These are phyloP conservation scores for Plodia interpunctella DNA, from an alignment of 1,140 invertebrate genomes.

Conservation along the genomic window DNA sequence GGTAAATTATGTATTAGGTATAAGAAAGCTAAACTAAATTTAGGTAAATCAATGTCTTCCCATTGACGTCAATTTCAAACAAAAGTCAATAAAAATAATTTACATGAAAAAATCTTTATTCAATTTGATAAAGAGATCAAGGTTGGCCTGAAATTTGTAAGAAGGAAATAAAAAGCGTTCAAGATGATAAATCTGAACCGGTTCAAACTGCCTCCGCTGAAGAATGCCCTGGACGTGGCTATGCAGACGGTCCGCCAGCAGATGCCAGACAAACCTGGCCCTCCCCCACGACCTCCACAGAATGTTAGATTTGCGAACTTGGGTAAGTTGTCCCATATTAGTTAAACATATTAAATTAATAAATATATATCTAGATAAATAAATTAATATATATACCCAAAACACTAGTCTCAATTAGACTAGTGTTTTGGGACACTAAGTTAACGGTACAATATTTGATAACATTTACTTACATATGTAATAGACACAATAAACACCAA, in stretches of 20 bases:
- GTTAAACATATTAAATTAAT: too few species aligned
- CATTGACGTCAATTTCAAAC: conserved; percentile 41
- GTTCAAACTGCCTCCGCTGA: conserved; percentile 82
- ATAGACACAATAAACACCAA: too few species aligned
- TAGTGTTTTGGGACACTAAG: too few species aligned
- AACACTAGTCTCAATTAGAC: too few species aligned
- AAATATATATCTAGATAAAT: too few species aligned
- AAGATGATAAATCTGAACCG: conserved; percentile 74
- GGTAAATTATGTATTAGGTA: conserved; percentile 26
- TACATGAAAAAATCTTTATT: conserved; percentile 12
- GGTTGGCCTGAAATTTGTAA: conserved; percentile 7
- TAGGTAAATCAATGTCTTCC: conserved; percentile 48
- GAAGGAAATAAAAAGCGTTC: conserved; percentile 23
- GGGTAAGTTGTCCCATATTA: conserved; percentile 75
- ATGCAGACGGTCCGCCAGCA: conserved; percentile 87
- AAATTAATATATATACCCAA: too few species aligned
- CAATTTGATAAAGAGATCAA: conserved; percentile 5
- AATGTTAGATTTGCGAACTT: conserved; percentile 80
- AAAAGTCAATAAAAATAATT: conserved; percentile 10
- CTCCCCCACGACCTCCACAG: conserved; percentile 78
- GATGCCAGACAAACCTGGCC: conserved; percentile 82
- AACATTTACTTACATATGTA: too few species aligned
- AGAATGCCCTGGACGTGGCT: conserved; percentile 86
- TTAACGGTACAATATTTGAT: too few species aligned
- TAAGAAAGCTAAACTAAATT: conserved; percentile 13